phyloP scores from a whole-genome alignment of 2,113 vertebrate species.

The Percina caprodes region DNA sequence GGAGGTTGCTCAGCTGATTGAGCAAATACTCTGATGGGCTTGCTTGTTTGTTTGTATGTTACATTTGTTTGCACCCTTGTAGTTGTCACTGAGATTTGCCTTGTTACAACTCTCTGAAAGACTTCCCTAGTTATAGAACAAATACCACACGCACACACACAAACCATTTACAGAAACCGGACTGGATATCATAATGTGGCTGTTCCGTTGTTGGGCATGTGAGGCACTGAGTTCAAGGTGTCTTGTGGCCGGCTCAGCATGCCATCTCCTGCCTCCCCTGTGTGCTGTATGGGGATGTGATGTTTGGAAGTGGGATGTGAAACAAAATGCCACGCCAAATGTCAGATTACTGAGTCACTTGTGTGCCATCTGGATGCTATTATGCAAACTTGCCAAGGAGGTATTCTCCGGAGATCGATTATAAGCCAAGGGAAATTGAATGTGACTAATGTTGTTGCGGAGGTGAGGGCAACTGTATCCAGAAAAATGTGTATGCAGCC shows the following conservation, averaged over 20 bases:
- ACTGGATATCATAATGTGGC: constrained; percentile 1
- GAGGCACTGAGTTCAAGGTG: constrained; percentile 54
- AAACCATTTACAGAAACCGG: background rate
- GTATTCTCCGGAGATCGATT: constrained; percentile 72
- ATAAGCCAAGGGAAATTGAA: constrained; percentile 48
- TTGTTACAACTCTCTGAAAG: constrained; percentile 6
- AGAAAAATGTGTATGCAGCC: constrained; percentile 11
- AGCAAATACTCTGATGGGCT: constrained; percentile 57
- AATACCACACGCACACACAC: constrained; percentile 1
- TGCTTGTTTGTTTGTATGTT: constrained; percentile 65
- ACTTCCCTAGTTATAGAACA: constrained; percentile 12
- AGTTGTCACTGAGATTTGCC: constrained; percentile 21
- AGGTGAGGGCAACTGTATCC: constrained; percentile 19
- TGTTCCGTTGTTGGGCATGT: constrained; percentile 19
- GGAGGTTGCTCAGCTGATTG: constrained; percentile 55
- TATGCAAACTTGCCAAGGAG: constrained; percentile 76
- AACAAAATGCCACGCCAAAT: constrained; percentile 82
- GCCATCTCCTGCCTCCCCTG: constrained; percentile 28
- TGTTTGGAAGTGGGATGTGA: constrained; percentile 64
- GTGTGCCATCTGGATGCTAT: constrained; percentile 82
- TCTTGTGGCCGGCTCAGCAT: constrained; percentile 22
- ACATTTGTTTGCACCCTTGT: background rate
- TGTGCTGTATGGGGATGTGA: constrained; percentile 47
- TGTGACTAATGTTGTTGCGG: constrained; percentile 62
- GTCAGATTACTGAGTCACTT: constrained; percentile 83